Percentiles rank a stretch among this genome's conserved stretches.
These are phyloP conservation scores for Champsocephalus esox DNA, from an alignment of 2,797 vertebrate species.

Conservation along the genomic window DNA sequence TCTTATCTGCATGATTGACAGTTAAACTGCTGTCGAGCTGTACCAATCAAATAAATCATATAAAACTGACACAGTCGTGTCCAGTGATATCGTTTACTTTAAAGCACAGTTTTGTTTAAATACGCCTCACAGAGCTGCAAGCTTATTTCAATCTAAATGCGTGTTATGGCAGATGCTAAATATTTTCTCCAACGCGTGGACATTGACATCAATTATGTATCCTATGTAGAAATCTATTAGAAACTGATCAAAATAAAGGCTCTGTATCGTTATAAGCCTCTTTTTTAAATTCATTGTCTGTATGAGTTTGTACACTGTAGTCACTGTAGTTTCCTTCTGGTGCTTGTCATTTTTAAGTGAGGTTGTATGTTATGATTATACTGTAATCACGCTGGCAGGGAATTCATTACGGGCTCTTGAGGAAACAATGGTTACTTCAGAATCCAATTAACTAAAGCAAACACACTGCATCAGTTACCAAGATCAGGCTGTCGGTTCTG, in stretches of 20 bases:
- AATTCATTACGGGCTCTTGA: conserved; percentile 58
- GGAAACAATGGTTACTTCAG: conserved; percentile 71
- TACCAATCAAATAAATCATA: too few species aligned
- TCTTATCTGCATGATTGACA: too few species aligned
- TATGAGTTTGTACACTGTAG: not conserved
- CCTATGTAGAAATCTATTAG: not conserved
- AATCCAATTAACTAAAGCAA: conserved; percentile 75
- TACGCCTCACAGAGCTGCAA: not conserved
- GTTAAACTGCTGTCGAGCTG: too few species aligned
- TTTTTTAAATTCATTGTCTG: not conserved
- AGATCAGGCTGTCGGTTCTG: conserved; percentile 36
- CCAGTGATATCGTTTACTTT: not conserved
- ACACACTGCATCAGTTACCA: conserved; percentile 61
- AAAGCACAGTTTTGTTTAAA: not conserved
- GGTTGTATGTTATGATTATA: conserved; percentile 54
- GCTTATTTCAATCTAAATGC: not conserved
- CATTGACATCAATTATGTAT: not conserved
- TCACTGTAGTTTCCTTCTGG: conserved; percentile 3
- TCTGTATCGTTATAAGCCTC: not conserved
- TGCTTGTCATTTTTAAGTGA: conserved; percentile 40
- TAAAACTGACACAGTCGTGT: too few species aligned
- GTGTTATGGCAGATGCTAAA: not conserved
- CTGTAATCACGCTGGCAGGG: conserved; percentile 46
- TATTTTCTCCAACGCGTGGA: not conserved
- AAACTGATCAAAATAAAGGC: not conserved